These are phyloP conservation scores for Ondatra zibethicus DNA, from an alignment of 2,113 vertebrate species.

Conservation along the genomic window DNA sequence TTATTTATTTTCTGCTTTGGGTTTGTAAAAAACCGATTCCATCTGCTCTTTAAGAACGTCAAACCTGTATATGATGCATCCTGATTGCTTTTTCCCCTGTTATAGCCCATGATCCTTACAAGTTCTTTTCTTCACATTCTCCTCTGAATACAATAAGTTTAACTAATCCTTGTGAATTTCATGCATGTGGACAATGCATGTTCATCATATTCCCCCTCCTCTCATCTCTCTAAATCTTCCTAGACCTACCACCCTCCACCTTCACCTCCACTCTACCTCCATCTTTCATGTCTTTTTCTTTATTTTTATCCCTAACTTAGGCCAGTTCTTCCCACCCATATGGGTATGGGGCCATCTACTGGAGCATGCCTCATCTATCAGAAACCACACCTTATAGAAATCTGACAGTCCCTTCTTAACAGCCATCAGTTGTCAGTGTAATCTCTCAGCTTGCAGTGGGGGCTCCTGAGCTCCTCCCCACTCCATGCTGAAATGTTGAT, in stretches of 20 bases:
- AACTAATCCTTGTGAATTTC: background rate
- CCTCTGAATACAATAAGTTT: too few species aligned
- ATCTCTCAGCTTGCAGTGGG: background rate
- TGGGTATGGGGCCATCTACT: too few species aligned
- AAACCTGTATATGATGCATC: too few species aligned
- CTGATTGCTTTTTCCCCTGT: too few species aligned
- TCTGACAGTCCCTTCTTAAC: background rate
- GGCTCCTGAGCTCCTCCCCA: background rate
- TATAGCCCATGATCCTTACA: too few species aligned
- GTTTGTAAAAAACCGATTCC: background rate
- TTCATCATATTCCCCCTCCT: too few species aligned
- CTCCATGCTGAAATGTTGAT: background rate
- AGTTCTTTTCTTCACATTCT: background rate
- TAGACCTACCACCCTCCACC: background rate
- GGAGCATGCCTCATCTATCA: background rate
- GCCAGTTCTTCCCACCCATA: background rate
- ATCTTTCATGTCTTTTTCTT: background rate
- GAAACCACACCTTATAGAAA: background rate
- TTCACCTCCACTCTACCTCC: too few species aligned
- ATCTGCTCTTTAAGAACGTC: too few species aligned
- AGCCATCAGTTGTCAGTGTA: background rate
- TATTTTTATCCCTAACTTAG: background rate
- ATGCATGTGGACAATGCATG: too few species aligned
- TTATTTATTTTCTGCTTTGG: too few species aligned
- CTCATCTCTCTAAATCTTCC: background rate